Conservation (phyloP, 1,140 invertebrate genomes). For the Aphaenogaster rudis region DNA sequence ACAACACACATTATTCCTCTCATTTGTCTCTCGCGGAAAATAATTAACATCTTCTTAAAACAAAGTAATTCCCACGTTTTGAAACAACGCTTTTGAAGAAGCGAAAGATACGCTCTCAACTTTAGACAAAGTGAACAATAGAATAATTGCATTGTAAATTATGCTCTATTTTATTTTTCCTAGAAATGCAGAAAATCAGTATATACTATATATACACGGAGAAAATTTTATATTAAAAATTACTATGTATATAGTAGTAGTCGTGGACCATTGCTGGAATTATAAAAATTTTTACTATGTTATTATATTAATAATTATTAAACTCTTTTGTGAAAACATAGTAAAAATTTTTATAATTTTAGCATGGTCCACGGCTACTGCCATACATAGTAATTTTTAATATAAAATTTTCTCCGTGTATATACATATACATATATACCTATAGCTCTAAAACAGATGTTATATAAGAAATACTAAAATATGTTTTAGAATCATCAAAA, state of each 20-base stretch:
- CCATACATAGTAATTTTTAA: too few species aligned
- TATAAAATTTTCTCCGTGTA: too few species aligned
- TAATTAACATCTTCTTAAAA: conserved; percentile 15
- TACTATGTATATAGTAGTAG: too few species aligned
- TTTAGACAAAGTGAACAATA: conserved; percentile 5
- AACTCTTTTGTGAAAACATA: too few species aligned
- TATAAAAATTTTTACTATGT: too few species aligned
- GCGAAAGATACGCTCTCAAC: not conserved
- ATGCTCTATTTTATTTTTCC: not conserved
- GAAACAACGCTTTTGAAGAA: conserved; percentile 12
- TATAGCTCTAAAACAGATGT: not conserved
- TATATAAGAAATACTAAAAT: not conserved
- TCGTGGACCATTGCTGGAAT: too few species aligned
- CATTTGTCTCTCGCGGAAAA: not conserved
- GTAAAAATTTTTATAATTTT: too few species aligned
- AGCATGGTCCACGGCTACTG: too few species aligned
- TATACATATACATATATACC: too few species aligned
- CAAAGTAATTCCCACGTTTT: conserved; percentile 10
- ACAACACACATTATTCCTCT: not conserved
- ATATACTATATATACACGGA: too few species aligned
- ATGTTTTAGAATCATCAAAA: not conserved
- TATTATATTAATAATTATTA: too few species aligned
- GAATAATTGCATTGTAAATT: conserved; percentile 15
- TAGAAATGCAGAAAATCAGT: not conserved
- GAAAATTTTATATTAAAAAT: too few species aligned